Conservation (phyloP, 2,797 vertebrate species). For the Iguana delicatissima region DNA sequence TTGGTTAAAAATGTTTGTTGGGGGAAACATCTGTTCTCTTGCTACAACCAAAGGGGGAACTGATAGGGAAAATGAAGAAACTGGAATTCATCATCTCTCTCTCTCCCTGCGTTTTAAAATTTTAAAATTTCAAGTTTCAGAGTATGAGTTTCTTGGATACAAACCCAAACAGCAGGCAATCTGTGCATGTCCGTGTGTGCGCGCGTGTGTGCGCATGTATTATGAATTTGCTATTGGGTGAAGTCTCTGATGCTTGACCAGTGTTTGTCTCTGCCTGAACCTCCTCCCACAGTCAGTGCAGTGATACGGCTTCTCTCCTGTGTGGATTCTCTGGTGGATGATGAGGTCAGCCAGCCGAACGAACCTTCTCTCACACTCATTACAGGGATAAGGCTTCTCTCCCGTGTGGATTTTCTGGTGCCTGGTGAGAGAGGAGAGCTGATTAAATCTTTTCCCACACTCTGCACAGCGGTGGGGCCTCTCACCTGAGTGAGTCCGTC, state of each 20-base stretch:
- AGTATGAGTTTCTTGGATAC: neutral
- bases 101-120: neutral
- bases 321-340: conserved; percentile 43
- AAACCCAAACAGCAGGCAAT: neutral
- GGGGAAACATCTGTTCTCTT: neutral
- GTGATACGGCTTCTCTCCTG: conserved; percentile 29
- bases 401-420: conserved; percentile 35
- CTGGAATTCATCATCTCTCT: neutral
- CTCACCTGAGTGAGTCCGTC: conserved; percentile 16
- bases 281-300: conserved; percentile 26
- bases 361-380: conserved; percentile 31
- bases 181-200: neutral
- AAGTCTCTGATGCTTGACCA: conserved; percentile 31
- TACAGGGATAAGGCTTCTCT: conserved; percentile 27
- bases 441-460: conserved; percentile 31
- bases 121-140: neutral
- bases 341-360: conserved; percentile 27
- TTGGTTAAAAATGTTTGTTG: neutral
- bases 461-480: conserved; percentile 25
- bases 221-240: conserved; percentile 24
- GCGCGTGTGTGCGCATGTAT: neutral
- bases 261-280: conserved; percentile 19
- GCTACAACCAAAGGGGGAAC: neutral
- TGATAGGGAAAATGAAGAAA: neutral
- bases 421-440: conserved; percentile 16